phyloP scores from a whole-genome alignment of 2,113 vertebrate species.

The Anarhynchus alexandrinus region DNA sequence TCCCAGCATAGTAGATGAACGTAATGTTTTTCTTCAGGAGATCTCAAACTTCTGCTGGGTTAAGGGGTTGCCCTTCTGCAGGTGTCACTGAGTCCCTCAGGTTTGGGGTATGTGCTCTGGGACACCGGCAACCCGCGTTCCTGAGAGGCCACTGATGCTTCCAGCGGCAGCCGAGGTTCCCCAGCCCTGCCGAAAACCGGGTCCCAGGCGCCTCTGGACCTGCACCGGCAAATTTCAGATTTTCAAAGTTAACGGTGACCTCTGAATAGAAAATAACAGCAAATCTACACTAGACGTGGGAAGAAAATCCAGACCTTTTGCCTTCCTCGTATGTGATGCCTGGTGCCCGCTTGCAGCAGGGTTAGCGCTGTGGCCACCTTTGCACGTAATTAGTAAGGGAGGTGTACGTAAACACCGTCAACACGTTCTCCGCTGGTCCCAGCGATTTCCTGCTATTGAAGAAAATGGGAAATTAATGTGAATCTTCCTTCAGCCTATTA shows the following conservation, averaged over 20 bases:
- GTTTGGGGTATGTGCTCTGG: background rate
- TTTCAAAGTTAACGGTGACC: background rate
- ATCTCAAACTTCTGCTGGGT: background rate
- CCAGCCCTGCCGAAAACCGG: background rate
- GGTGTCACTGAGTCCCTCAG: background rate
- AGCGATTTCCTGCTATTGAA: background rate
- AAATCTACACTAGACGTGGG: background rate
- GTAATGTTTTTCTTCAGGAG: background rate
- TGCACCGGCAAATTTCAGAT: background rate
- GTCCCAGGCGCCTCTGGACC: background rate
- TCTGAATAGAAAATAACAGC: background rate
- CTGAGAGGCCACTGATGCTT: background rate
- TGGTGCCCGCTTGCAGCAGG: background rate
- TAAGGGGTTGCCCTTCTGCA: background rate
- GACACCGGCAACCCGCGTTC: background rate
- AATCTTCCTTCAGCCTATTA: background rate
- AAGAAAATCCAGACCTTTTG: background rate
- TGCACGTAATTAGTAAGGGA: background rate
- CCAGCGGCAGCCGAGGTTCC: background rate
- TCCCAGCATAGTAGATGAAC: background rate
- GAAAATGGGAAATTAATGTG: background rate
- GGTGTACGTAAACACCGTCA: background rate
- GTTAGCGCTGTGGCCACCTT: background rate
- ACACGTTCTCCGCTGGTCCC: fast-evolving
- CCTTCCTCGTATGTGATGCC: background rate